Evolutionary conservation across 37 sponge, comb jelly and placozoan species (phyloP), one percentile per base, ranked within the genome.

Genomic region (Chondrosia reniformis): DNA sequence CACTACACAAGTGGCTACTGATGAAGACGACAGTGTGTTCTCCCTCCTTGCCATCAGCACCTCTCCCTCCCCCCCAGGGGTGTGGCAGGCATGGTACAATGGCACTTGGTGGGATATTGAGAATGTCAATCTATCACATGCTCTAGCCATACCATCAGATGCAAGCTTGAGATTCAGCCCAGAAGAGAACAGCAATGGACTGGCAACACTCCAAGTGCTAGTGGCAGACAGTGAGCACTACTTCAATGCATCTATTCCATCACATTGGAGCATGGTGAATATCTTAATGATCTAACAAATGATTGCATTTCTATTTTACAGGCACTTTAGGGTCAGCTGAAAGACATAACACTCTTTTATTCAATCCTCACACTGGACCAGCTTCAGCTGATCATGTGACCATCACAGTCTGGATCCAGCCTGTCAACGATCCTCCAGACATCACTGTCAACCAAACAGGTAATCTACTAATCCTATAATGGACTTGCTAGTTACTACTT

Each of bases 351-450:
- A 30, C 41, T 2, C 30, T 58, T 39, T 13, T 19, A 32, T 67
- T 79, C 64, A 32, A 28, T 4, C 66, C 31, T 4, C 19, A 2
- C 2, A 64, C 31, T 32, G 81, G 89, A 28, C 58, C 89, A 9
- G 84, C 58, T 52, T 88, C 89, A 15, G n/a, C 39, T 12, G 30
- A 33, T 24, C 66, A 27, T 45, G 3, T 45, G 12, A 40, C 36
- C 19, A 0, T 84, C 8, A 34, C 32, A 27, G 63, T 84, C 33
- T 32, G 21, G 36, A 72, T 88, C 22, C n/a, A 22, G 0, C 74
- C 24, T 36, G 52, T 67, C 58, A 84, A 88, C 73, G 81, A 84
- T 56, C 81, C 81, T 17, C 84, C 89, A 39, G 42, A 61, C 24
- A 33, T 88, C 25, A 30, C 55, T 7, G 32, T 88, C 4, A 25